A percentile compares a stretch with the other conserved stretches of the same genome.
These are phyloP conservation scores for Apodemia duryi DNA, from an alignment of 2,888 invertebrate genomes.

Conservation along the genomic window DNA sequence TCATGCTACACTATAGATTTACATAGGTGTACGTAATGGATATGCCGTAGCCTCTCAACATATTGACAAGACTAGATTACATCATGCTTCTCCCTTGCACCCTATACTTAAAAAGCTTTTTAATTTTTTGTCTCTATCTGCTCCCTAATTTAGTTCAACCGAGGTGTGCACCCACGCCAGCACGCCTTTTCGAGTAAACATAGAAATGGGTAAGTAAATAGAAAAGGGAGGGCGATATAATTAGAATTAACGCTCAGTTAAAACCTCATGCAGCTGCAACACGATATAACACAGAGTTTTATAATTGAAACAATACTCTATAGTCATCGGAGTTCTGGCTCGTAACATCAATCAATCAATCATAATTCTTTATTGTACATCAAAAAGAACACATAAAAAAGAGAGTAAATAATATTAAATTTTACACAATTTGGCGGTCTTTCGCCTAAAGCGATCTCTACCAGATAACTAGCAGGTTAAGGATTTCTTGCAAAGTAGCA, in stretches of 20 bases:
- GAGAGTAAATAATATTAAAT: too few species aligned
- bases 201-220: conserved; percentile 64
- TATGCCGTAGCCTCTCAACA: conserved; percentile 57
- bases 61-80: conserved; percentile 60
- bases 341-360: neutral
- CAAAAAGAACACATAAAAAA: too few species aligned
- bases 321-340: neutral
- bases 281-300: neutral
- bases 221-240: conserved; percentile 69
- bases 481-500: too few species aligned
- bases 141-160: conserved; percentile 66
- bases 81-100: conserved; percentile 53
- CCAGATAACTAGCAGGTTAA: too few species aligned
- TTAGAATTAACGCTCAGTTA: conserved; percentile 64
- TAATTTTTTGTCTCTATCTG: conserved; percentile 63
- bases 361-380: too few species aligned
- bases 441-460: too few species aligned
- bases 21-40: conserved; percentile 52
- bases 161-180: conserved; percentile 60
- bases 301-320: neutral
- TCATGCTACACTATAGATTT: conserved; percentile 25
- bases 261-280: conserved; percentile 27
- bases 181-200: conserved; percentile 75
- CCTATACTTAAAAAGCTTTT: conserved; percentile 37
- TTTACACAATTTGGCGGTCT: too few species aligned